phyloP scores from a whole-genome alignment of 2,113 vertebrate species.

The Chelonoidis abingdonii region DNA sequence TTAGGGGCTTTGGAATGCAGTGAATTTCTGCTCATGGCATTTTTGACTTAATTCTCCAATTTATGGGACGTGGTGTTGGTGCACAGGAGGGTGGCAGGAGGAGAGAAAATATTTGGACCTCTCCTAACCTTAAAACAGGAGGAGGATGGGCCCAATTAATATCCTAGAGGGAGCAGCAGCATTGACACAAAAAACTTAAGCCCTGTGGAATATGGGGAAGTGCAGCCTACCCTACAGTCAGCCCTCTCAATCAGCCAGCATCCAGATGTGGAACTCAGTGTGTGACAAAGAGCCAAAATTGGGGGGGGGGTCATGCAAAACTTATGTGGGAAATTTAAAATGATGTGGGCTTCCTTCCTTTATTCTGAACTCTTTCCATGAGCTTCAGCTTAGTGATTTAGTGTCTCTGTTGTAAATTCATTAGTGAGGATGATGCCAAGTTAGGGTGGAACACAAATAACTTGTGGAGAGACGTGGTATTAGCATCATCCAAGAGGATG shows the following conservation, averaged over 20 bases:
- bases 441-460: background rate
- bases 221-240: background rate
- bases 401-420: background rate
- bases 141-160: background rate
- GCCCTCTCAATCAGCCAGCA: accelerated
- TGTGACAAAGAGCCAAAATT: accelerated
- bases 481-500: background rate
- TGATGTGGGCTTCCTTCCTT: too few species aligned
- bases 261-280: accelerated
- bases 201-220: background rate
- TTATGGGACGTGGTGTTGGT: too few species aligned
- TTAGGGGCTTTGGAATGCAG: background rate
- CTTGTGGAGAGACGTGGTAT: background rate
- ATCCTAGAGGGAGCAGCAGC: accelerated
- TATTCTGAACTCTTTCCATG: background rate
- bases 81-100: too few species aligned
- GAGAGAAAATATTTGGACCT: background rate
- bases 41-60: background rate
- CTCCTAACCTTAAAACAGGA: background rate
- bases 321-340: too few species aligned
- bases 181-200: accelerated
- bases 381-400: background rate
- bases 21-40: accelerated
- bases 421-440: background rate
- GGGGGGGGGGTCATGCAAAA: too few species aligned